Conservation (phyloP, 2,888 invertebrate genomes). For the Tupiocoris notatus region DNA sequence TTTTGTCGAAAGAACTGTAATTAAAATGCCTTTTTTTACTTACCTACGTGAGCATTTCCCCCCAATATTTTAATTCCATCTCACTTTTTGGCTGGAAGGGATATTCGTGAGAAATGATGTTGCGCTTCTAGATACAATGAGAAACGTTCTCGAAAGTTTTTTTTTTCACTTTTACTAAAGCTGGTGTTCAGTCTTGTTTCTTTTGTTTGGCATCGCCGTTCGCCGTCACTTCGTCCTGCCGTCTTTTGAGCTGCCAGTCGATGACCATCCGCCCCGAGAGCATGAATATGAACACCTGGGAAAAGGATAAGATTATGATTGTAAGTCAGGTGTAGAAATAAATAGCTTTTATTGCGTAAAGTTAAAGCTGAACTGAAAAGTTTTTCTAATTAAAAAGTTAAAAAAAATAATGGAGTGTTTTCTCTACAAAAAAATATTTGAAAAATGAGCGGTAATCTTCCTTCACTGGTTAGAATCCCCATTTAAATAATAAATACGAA, state of each 20-base stretch:
- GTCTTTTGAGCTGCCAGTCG: constrained; percentile 64
- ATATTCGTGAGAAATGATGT: neutral
- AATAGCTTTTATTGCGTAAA: no score
- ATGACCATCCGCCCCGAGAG: constrained; percentile 84
- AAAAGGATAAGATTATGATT: no score
- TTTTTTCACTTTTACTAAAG: neutral
- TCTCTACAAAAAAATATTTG: no score
- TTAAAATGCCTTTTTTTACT: neutral
- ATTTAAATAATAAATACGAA: no score
- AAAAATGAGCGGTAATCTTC: no score
- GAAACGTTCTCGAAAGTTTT: neutral
- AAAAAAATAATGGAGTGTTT: no score
- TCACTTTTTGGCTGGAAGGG: neutral
- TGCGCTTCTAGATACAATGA: neutral
- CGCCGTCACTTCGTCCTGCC: constrained; percentile 54
- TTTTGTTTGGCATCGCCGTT: constrained; percentile 57
- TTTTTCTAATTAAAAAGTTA: no score
- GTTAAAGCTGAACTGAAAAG: no score
- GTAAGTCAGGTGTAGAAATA: no score
- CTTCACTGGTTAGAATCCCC: no score
- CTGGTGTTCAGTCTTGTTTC: constrained; percentile 57
- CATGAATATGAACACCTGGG: constrained; percentile 81
- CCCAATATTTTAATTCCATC: neutral
- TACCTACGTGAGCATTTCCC: neutral
- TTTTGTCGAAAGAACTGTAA: neutral